Percentiles rank a stretch among this genome's conserved stretches.
phyloP scores from a whole-genome alignment of 1,140 invertebrate species.

The Heterodera carotae region DNA sequence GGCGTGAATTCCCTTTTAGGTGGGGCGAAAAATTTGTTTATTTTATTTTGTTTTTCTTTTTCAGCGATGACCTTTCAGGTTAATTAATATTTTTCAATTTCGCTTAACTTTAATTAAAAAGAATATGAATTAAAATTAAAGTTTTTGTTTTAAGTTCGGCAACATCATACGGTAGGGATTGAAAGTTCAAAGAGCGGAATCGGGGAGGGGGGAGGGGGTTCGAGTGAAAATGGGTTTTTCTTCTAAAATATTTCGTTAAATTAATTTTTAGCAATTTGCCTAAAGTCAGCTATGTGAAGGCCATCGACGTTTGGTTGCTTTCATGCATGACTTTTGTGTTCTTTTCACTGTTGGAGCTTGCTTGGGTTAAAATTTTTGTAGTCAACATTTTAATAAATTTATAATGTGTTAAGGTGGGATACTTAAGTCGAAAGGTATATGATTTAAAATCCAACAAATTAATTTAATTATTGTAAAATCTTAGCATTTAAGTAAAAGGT shows the following conservation, averaged over 20 bases:
- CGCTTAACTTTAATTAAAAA: neutral
- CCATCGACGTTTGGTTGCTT: constrained; percentile 63
- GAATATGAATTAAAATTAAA: neutral
- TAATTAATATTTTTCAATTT: neutral
- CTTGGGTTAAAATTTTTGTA: constrained; percentile 25
- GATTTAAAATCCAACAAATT: neutral
- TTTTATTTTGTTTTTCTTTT: neutral
- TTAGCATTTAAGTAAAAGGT: no score
- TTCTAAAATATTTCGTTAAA: no score
- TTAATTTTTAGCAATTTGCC: constrained; percentile 48
- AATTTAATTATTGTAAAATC: neutral
- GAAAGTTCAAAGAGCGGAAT: no score
- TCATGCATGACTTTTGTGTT: constrained; percentile 66
- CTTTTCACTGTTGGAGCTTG: constrained; percentile 60
- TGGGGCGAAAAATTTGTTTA: neutral
- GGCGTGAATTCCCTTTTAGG: constrained; percentile 52
- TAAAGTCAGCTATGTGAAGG: constrained; percentile 53
- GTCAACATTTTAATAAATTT: neutral
- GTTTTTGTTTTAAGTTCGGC: constrained; percentile 34
- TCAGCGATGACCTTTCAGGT: constrained; percentile 55
- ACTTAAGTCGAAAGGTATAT: constrained; percentile 51
- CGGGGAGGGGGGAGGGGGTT: no score
- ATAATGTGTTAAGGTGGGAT: constrained; percentile 46
- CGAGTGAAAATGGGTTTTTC: neutral
- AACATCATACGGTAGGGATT: constrained; percentile 48